Base-by-base conservation (phyloP, 2,888 invertebrate genomes). In the Drosophila prolongata region DNA sequence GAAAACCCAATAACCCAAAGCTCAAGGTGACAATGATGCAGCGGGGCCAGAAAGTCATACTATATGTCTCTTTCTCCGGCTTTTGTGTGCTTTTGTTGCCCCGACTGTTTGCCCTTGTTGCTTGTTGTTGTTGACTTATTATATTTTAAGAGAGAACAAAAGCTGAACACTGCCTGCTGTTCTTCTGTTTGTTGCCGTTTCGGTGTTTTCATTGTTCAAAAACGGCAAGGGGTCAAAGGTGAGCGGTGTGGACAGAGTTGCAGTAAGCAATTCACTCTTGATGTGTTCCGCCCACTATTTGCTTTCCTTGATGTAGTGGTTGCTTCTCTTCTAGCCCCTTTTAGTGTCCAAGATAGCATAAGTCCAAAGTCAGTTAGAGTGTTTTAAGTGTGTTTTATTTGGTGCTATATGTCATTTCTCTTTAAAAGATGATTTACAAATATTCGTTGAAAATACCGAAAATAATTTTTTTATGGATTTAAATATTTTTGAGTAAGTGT, bases 1-100 rank as follows among this genome's bases (percentile, higher is more conserved):
- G 83, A 80, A 83, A 87, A 81, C 87, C 87, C 82, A 83, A 83
- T 83, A 84, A 87, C 87, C 87, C 74, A 87, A 74, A 87, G 82
- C 82, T 83, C 87, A 83, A 83, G 82, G 82, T 83, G 85, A 87
- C 87, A 87, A 83, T 79, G 82, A 83, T 87, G 85, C 44, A 70
- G 70, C 50, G 47, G 59, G 49, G 58, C 56, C 58, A 58, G 58
- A 58, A 59, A 59, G 56, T 56, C 50, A 65, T 61, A n/a, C 38
- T 43, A 19, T 43, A 19, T 66, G 46, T 65, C 64, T 68, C 38
- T 24, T 50, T 46, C 56, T 37, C 44, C 34, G 65, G 55, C 64
- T 75, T 80, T 73, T 71, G 75, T 84, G 19, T 35, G 49, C 68
- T 79, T 77, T 84, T 72, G 73, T 68, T 78, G 76, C 47, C 78